Conservation (phyloP, 1,140 invertebrate species). For the Euschistus heros region DNA sequence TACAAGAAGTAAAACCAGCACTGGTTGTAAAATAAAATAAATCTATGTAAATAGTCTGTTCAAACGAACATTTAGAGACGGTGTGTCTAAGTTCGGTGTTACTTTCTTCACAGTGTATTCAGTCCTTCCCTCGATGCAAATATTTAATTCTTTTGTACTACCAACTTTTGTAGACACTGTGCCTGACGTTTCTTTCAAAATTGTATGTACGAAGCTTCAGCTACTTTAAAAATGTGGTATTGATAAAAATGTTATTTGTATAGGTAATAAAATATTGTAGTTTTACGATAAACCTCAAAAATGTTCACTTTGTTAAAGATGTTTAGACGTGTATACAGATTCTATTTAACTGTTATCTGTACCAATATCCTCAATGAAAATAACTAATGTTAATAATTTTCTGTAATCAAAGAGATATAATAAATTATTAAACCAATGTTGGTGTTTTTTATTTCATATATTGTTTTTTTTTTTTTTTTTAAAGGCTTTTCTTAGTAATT, state of each 20-base stretch:
- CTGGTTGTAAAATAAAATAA: too few species aligned
- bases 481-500: too few species aligned
- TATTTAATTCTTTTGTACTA: not conserved
- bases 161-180: conserved; percentile 11
- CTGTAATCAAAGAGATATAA: conserved; percentile 19
- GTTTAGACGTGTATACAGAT: conserved; percentile 19
- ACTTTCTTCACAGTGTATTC: not conserved
- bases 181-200: conserved; percentile 10
- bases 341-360: conserved; percentile 22
- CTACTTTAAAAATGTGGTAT: not conserved
- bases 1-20: too few species aligned
- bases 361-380: conserved; percentile 5
- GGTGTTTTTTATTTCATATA: too few species aligned
- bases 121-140: not conserved
- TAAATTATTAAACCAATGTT: not conserved
- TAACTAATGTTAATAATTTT: conserved; percentile 11
- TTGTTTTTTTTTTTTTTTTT: too few species aligned
- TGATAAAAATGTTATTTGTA: not conserved
- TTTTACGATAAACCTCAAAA: not conserved
- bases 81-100: too few species aligned
- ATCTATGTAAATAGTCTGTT: too few species aligned
- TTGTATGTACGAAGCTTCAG: conserved; percentile 1
- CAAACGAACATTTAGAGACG: too few species aligned
- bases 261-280: not conserved
- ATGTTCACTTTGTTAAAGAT: conserved; percentile 20